Base-by-base conservation (phyloP, 2,113 vertebrate genomes). In the Raja brachyura region DNA sequence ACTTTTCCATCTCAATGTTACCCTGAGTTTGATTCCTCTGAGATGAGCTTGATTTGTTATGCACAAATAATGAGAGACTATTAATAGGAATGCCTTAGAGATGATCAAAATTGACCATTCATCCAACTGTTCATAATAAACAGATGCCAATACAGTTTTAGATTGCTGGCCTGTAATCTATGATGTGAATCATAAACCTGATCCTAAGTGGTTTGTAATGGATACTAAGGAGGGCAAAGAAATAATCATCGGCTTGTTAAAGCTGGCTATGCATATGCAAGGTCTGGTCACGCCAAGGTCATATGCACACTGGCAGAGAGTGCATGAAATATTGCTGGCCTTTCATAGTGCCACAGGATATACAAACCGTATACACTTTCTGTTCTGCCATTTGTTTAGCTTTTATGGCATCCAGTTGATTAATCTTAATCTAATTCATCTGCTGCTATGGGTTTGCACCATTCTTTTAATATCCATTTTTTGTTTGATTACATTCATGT, bases 61-160 rank as follows among this genome's bases (percentile, higher is more conserved):
- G 54, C 59, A 54, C 54, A 3, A 83, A 59, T 59, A 56, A 7
- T 83, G 77, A 11, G 20, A 83, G 39, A 25, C 20, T 25, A 83
- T 56, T 25, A 83, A 83, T 59, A 59, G 54, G 22, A 83, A 59
- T 25, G 54, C 79, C 54, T 13, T 28, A 11, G 54, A 14, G 79
- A 54, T 83, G 59, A 83, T 59, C 54, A 83, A 25, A 83, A 83
- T 83, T 59, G 54, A 83, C 79, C 20, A 83, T 83, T 83, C 79
- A 59, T 59, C 54, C 79, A 83, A 59, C 79, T 54, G 56, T 83
- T 83, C 8, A 48, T 59, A 83, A 83, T 83, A 56, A 83, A 83
- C 79, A 83, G 79, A 56, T 83, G 79, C 20, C 79, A 28, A 83
- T 83, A 54, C 25, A 59, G 79, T 22, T 56, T 83, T 79, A 22